Evolutionary conservation across 2,797 vertebrate genomes (phyloP).

Genomic region (Amblyopsis hoosieri): DNA sequence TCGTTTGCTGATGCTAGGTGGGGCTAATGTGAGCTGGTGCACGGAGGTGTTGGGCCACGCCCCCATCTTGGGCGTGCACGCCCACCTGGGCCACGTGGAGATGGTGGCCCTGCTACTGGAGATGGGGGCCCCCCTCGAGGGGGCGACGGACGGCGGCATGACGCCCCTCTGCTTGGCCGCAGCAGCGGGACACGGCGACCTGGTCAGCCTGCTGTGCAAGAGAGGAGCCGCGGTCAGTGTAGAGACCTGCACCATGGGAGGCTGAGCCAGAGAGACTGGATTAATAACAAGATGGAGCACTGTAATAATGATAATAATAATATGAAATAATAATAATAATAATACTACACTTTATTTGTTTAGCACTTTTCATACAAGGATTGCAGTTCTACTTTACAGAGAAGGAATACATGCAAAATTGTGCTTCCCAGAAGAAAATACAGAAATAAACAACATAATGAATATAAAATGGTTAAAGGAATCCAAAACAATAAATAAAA

Average conservation of each 20-base stretch:
- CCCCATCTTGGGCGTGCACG: constrained; percentile 91
- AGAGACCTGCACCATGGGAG: background rate
- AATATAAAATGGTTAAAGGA: too few relatives aligned
- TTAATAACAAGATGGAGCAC: too few relatives aligned
- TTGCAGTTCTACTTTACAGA: too few relatives aligned
- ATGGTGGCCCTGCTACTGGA: constrained; percentile 89
- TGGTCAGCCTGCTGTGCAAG: constrained; percentile 88
- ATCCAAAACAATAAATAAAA: too few relatives aligned
- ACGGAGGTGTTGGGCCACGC: constrained; percentile 94
- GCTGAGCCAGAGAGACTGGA: background rate
- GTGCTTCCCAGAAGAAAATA: too few relatives aligned
- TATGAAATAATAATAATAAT: too few relatives aligned
- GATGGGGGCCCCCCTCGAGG: constrained; percentile 86
- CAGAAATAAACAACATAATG: too few relatives aligned
- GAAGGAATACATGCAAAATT: too few relatives aligned
- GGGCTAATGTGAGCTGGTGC: constrained; percentile 92
- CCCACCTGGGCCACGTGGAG: constrained; percentile 93
- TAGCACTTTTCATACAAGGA: too few relatives aligned
- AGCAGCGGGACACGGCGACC: constrained; percentile 84
- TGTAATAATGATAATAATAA: too few relatives aligned
- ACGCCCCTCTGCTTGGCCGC: constrained; percentile 90
- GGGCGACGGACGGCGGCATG: constrained; percentile 87
- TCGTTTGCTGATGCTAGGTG: constrained; percentile 92
- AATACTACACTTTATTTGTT: too few relatives aligned
- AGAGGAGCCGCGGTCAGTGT: constrained; percentile 89